Conservation (phyloP, 2,113 vertebrate species). For the Scatophagus argus region DNA sequence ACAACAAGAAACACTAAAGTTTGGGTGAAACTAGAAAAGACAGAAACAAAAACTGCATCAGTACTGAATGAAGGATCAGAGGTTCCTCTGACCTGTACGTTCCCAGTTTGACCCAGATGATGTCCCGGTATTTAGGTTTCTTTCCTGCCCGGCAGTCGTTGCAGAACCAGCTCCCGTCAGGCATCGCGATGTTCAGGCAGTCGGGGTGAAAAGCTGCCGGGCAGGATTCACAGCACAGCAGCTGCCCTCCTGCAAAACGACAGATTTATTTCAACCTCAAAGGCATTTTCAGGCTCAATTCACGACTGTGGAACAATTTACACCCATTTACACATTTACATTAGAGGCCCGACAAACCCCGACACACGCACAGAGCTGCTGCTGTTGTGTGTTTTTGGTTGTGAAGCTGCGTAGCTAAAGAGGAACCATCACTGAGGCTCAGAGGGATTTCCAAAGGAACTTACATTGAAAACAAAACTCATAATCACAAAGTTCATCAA, state of each 20-base stretch:
- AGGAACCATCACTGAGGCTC: no score
- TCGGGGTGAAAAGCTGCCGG: conserved; percentile 98
- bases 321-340: no score
- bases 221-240: conserved; percentile 97
- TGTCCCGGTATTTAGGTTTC: conserved; percentile 94
- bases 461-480: neutral
- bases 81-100: conserved; percentile 90
- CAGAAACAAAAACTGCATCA: neutral
- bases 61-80: neutral
- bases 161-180: conserved; percentile 99
- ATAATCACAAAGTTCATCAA: no score
- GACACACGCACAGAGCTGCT: neutral
- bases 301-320: neutral
- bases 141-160: conserved; percentile 96
- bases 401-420: neutral
- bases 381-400: neutral
- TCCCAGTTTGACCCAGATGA: conserved; percentile 99
- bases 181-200: conserved; percentile 97
- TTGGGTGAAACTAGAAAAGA: neutral
- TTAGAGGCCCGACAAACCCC: no score
- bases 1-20: neutral
- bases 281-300: neutral
- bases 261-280: neutral
- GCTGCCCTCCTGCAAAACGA: conserved; percentile 89
- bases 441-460: neutral